A percentile compares a stretch with the other conserved stretches of the same genome.
Conservation (phyloP, 2,888 invertebrate genomes). For the Tetrapedia diversipes region DNA sequence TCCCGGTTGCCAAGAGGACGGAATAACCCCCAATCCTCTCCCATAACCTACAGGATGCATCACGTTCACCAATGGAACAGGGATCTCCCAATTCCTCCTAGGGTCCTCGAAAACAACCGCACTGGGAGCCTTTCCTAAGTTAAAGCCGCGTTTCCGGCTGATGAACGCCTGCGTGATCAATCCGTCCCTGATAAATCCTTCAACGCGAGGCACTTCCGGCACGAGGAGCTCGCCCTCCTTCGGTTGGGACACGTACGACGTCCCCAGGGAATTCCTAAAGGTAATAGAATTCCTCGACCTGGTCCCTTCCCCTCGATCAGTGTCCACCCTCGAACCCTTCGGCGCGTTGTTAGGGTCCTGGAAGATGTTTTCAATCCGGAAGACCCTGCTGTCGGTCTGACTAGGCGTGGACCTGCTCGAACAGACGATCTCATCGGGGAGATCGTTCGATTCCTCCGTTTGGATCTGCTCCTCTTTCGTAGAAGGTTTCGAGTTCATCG, state of each 20-base stretch:
- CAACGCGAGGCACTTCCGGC: not conserved
- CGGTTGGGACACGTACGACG: conserved; percentile 65
- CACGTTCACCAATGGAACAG: conserved; percentile 13
- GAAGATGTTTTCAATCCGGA: conserved; percentile 77
- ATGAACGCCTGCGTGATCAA: conserved; percentile 63
- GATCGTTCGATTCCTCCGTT: conserved; percentile 59
- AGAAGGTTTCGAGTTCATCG: not conserved
- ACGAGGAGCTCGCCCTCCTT: conserved; percentile 58
- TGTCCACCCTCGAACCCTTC: conserved; percentile 52
- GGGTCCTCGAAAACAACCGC: conserved; percentile 29
- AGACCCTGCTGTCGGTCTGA: conserved; percentile 72
- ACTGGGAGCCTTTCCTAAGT: conserved; percentile 8
- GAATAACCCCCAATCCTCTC: not conserved
- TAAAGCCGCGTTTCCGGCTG: conserved; percentile 45
- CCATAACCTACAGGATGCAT: not conserved
- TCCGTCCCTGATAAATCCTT: conserved; percentile 50
- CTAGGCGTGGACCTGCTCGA: conserved; percentile 58
- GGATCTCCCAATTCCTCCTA: conserved; percentile 48
- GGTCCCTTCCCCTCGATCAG: conserved; percentile 46
- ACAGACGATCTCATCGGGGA: conserved; percentile 14
- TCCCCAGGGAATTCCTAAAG: conserved; percentile 74
- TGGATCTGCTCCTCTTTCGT: conserved; percentile 70
- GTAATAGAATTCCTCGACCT: conserved; percentile 68
- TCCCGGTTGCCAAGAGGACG: conserved; percentile 9
- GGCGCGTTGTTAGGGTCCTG: conserved; percentile 64